Evolutionary conservation across 2,113 vertebrate species (phyloP).

Genomic region (Mesoclemmys tuberculata): DNA sequence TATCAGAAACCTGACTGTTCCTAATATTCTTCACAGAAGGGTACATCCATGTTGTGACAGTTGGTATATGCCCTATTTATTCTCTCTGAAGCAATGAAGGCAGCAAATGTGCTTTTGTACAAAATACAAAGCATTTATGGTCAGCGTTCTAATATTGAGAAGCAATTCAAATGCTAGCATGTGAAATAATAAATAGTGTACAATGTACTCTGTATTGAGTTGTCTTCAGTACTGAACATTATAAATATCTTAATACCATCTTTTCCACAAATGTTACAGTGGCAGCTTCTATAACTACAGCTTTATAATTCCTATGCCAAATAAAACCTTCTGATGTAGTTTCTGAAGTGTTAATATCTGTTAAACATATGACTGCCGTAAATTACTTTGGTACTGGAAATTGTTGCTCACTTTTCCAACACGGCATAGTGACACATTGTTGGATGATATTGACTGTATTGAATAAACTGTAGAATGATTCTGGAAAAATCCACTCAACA

Average conservation of each 20-base stretch:
- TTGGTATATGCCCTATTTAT: background rate
- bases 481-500: background rate
- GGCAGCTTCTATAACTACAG: background rate
- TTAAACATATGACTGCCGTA: background rate
- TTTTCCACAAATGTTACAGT: background rate
- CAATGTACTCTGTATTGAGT: background rate
- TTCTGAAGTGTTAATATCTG: background rate
- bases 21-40: background rate
- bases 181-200: background rate
- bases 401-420: background rate
- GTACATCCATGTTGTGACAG: background rate
- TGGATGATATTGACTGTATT: background rate
- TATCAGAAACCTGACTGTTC: background rate
- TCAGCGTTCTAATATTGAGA: background rate
- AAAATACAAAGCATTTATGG: background rate
- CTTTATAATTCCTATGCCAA: background rate
- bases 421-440: background rate
- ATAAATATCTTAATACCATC: background rate
- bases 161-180: background rate
- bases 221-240: background rate
- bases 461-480: background rate
- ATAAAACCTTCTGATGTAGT: background rate
- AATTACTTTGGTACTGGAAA: background rate
- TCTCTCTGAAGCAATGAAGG: background rate
- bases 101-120: background rate